These are phyloP conservation scores for Coenonympha arcania DNA, from an alignment of 2,888 invertebrate genomes.

Conservation along the genomic window DNA sequence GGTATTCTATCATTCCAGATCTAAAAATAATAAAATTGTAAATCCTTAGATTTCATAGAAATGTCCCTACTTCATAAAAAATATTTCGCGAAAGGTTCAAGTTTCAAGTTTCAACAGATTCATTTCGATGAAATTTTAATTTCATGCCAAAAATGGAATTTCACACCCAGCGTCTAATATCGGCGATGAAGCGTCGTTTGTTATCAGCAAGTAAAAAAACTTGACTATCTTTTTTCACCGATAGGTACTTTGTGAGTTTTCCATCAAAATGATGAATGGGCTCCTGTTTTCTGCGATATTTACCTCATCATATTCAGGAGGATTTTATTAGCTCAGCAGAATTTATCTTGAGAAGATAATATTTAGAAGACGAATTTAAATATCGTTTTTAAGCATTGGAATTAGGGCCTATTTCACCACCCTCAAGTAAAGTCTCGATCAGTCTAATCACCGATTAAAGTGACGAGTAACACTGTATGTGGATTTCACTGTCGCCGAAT, in stretches of 20 bases:
- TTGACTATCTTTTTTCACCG: slow-evolving; percentile 17
- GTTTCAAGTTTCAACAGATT: no score
- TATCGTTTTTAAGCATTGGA: neutral
- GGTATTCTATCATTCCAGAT: no score
- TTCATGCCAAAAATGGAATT: slow-evolving; percentile 6
- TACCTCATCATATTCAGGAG: slow-evolving; percentile 12
- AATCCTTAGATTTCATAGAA: no score
- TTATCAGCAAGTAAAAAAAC: slow-evolving; percentile 12
- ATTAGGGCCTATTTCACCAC: no score
- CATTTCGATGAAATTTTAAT: neutral
- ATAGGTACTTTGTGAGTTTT: slow-evolving; percentile 14
- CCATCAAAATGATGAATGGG: slow-evolving; percentile 25
- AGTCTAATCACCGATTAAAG: no score
- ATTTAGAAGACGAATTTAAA: neutral
- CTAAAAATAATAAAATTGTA: no score
- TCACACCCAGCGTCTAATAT: neutral
- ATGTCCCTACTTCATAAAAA: neutral
- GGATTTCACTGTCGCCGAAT: no score
- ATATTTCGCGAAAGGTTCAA: neutral
- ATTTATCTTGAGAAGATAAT: neutral
- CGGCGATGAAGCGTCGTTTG: slow-evolving; percentile 4
- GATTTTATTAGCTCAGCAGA: slow-evolving; percentile 12
- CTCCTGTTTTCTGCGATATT: slow-evolving; percentile 9
- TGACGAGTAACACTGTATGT: no score
- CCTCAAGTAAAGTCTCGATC: no score